These are phyloP conservation scores for Ectemnius cavifrons DNA, from an alignment of 2,888 invertebrate genomes.

Conservation along the genomic window DNA sequence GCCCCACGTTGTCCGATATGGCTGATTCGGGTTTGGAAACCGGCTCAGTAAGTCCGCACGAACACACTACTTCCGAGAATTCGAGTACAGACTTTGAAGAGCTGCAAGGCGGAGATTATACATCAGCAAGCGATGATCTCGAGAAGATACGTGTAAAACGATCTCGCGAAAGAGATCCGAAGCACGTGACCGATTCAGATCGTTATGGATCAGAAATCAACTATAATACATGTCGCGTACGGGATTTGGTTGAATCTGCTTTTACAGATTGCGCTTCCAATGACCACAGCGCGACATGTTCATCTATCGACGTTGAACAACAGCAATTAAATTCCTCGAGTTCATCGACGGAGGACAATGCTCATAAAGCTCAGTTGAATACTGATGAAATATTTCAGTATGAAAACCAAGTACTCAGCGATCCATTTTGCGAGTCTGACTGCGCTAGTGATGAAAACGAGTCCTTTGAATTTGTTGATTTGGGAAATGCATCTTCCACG, in stretches of 20 bases:
- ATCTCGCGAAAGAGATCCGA: conserved; percentile 43
- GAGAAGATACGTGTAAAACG: conserved; percentile 58
- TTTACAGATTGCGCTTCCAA: conserved; percentile 47
- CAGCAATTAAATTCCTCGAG: conserved; percentile 60
- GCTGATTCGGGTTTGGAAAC: conserved; percentile 78
- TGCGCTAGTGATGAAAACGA: conserved; percentile 63
- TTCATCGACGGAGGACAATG: conserved; percentile 56
- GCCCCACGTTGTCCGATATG: conserved; percentile 72
- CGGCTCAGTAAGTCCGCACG: conserved; percentile 76
- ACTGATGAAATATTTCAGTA: conserved; percentile 69
- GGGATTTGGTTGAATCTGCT: conserved; percentile 35
- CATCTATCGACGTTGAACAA: conserved; percentile 61
- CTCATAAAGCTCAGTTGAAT: conserved; percentile 46
- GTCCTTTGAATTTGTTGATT: conserved; percentile 69
- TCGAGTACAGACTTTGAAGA: conserved; percentile 73
- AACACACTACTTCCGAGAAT: conserved; percentile 75
- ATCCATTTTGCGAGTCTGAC: conserved; percentile 73
- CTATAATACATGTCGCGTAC: conserved; percentile 32
- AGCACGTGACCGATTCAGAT: conserved; percentile 33
- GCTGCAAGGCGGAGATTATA: conserved; percentile 67
- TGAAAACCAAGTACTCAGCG: conserved; percentile 69
- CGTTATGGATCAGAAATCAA: conserved; percentile 36
- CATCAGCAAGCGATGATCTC: conserved; percentile 72
- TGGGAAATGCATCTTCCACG: conserved; percentile 38
- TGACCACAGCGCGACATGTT: conserved; percentile 58